These are phyloP conservation scores for Gallinago media DNA, from an alignment of 2,113 vertebrate genomes.

Conservation along the genomic window DNA sequence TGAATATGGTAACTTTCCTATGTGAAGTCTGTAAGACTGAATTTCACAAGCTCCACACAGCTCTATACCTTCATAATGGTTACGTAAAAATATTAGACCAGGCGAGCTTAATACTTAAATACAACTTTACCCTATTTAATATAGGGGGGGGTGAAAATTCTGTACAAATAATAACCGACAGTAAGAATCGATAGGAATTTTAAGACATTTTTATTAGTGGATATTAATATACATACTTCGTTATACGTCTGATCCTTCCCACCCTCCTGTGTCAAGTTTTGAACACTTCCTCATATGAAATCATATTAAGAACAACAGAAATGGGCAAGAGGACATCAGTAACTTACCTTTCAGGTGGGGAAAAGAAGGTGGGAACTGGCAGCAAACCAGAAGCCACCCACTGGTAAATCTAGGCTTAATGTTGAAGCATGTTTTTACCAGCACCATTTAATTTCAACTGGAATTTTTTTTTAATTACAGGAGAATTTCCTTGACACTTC, in stretches of 20 bases:
- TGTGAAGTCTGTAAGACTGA: neutral
- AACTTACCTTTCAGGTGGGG: neutral
- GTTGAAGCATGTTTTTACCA: neutral
- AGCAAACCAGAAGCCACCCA: neutral
- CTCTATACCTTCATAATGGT: neutral
- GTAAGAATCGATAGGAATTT: neutral
- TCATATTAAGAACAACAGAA: neutral
- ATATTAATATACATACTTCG: neutral
- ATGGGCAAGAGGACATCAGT: neutral
- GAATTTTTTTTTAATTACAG: conserved; percentile 29
- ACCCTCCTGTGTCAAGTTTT: neutral
- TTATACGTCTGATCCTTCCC: neutral
- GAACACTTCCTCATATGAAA: neutral
- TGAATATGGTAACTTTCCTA: neutral
- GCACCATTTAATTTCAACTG: neutral
- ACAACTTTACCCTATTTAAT: neutral
- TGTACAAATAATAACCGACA: neutral
- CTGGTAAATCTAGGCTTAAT: neutral
- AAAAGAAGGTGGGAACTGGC: neutral
- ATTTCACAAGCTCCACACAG: neutral
- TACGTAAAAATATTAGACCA: neutral
- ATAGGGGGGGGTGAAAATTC: neutral
- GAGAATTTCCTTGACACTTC: conserved; percentile 3
- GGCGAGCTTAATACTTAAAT: neutral
- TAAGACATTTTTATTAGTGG: neutral